Evolutionary conservation across 2,113 vertebrate genomes (phyloP).

Genomic region (Rhinopomastus cyanomelas): DNA sequence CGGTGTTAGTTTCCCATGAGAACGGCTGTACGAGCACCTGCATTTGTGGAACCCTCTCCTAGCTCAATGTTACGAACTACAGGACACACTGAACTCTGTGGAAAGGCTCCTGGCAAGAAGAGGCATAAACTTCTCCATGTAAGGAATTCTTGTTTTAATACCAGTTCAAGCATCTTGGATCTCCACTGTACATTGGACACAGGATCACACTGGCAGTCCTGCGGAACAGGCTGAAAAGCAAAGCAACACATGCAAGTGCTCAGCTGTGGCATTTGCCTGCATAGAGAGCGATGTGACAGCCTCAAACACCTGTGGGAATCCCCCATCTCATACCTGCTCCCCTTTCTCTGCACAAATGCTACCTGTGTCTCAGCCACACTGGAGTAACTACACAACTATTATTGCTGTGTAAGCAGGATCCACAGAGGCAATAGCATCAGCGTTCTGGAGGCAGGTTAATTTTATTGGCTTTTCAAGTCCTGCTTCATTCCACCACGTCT

Average conservation of each 20-base stretch:
- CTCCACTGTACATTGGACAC: fast-evolving
- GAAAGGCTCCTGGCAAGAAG: background rate
- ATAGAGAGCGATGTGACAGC: fast-evolving
- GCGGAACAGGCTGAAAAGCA: background rate
- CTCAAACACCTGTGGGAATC: fast-evolving
- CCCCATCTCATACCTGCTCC: background rate
- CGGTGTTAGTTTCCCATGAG: background rate
- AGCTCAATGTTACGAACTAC: background rate
- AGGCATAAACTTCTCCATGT: background rate
- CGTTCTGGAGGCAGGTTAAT: background rate
- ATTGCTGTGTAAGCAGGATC: constrained; percentile 51
- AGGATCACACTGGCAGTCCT: background rate
- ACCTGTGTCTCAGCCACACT: background rate
- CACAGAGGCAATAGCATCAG: background rate
- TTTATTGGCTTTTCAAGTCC: constrained; percentile 23
- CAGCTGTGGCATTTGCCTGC: fast-evolving
- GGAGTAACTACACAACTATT: constrained; percentile 10
- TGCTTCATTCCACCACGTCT: constrained; percentile 16
- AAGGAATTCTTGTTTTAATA: background rate
- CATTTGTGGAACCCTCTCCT: fast-evolving
- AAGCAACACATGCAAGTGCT: background rate
- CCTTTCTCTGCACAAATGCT: background rate
- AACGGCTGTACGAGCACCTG: fast-evolving
- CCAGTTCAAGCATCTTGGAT: background rate
- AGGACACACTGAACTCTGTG: fast-evolving